Conservation (phyloP, 1,140 invertebrate species). For the Patella vulgata region DNA sequence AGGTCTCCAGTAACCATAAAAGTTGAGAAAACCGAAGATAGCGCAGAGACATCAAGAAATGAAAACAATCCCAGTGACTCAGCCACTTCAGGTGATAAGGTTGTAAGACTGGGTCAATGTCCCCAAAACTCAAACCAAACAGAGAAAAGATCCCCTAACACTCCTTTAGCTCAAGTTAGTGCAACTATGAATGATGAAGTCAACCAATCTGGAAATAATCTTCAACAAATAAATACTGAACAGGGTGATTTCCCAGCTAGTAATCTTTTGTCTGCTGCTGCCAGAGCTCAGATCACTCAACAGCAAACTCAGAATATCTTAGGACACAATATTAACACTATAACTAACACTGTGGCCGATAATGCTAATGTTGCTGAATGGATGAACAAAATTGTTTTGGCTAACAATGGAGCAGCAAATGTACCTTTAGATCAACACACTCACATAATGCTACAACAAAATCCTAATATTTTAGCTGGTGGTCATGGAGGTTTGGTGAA, state of each 20-base stretch:
- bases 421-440: constrained; percentile 1
- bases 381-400: constrained; percentile 3
- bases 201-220: too few relatives aligned
- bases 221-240: not conserved
- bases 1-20: too few relatives aligned
- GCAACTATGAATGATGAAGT: too few relatives aligned
- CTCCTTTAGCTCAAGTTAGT: too few relatives aligned
- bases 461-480: constrained; percentile 9
- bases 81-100: too few relatives aligned
- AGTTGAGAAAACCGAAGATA: too few relatives aligned
- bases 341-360: constrained; percentile 1
- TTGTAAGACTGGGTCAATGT: too few relatives aligned
- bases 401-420: constrained; percentile 10
- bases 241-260: constrained; percentile 52
- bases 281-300: constrained; percentile 48
- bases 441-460: constrained; percentile 10
- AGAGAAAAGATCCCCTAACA: too few relatives aligned
- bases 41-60: too few relatives aligned
- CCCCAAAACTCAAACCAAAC: too few relatives aligned
- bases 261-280: constrained; percentile 53
- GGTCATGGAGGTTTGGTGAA: constrained; percentile 3
- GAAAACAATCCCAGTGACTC: too few relatives aligned
- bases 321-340: not conserved
- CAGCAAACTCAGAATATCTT: constrained; percentile 20
- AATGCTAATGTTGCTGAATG: not conserved